phyloP scores from a whole-genome alignment of 2,888 invertebrate genomes.

The Marronus borbonicus region DNA sequence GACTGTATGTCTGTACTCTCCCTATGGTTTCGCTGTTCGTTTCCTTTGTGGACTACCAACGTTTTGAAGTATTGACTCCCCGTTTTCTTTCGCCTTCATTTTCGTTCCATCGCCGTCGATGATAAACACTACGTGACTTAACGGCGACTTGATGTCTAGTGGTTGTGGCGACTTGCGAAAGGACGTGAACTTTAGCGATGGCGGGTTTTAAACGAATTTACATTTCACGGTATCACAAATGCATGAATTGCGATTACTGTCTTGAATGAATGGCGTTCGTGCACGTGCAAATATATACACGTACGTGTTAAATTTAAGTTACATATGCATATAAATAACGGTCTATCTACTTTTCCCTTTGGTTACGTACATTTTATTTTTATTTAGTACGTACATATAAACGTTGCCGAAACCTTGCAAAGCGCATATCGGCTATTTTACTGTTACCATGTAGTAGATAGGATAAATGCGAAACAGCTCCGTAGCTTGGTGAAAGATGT shows the following conservation, averaged over 20 bases:
- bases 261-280: background rate
- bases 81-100: conserved; percentile 15
- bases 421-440: no score
- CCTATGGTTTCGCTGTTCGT: background rate
- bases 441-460: no score
- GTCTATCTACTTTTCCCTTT: background rate
- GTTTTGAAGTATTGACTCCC: conserved; percentile 28
- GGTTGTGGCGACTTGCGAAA: background rate
- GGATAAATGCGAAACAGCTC: no score
- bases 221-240: conserved; percentile 1
- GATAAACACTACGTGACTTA: conserved; percentile 17
- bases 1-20: no score
- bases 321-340: background rate
- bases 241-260: conserved; percentile 1
- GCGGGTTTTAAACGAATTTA: conserved; percentile 11
- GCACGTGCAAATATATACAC: background rate
- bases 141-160: conserved; percentile 36
- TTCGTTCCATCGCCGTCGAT: conserved; percentile 1
- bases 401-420: no score
- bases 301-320: background rate
- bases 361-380: no score
- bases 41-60: conserved; percentile 10
- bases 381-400: no score
- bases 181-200: conserved; percentile 1
- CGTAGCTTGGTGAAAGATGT: no score